phyloP scores from a whole-genome alignment of 2,797 vertebrate species.

The Lophius americanus region DNA sequence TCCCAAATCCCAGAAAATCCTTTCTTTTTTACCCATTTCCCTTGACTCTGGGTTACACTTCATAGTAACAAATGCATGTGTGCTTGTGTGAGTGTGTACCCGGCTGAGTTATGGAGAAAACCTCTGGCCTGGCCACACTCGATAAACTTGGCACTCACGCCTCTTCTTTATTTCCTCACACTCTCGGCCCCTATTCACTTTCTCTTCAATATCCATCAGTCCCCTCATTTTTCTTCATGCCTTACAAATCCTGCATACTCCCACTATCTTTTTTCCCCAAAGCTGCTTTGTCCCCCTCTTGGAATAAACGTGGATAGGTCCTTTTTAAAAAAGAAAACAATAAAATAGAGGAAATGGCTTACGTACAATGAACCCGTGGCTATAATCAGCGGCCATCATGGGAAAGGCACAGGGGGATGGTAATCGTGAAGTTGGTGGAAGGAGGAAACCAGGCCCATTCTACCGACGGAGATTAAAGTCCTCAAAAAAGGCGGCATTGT shows the following conservation, averaged over 20 bases:
- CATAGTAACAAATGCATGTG: conserved; percentile 35
- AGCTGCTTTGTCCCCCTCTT: conserved; percentile 45
- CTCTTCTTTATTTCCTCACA: conserved; percentile 12
- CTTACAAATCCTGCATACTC: conserved; percentile 51
- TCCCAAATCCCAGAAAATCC: conserved; percentile 9
- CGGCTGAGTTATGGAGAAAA: conserved; percentile 56
- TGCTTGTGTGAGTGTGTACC: conserved; percentile 31
- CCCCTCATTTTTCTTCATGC: conserved; percentile 43
- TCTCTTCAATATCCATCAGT: conserved; percentile 35
- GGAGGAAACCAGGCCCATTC: conserved; percentile 91
- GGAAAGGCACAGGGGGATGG: conserved; percentile 89
- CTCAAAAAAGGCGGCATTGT: conserved; percentile 94
- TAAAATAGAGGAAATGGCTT: conserved; percentile 91
- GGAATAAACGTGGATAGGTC: conserved; percentile 64
- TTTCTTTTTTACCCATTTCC: conserved; percentile 31
- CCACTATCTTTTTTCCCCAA: conserved; percentile 49
- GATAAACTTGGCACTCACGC: conserved; percentile 71
- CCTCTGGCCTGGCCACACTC: conserved; percentile 61
- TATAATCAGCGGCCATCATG: conserved; percentile 96
- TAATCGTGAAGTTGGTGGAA: conserved; percentile 58
- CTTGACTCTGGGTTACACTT: conserved; percentile 19
- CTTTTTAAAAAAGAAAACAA: conserved; percentile 56
- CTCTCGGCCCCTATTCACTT: conserved; percentile 48
- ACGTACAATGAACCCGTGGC: conserved; percentile 85
- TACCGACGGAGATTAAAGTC: conserved; percentile 96